Base-by-base conservation (phyloP, 2,113 vertebrate species). In the Dryoscopus gambensis region DNA sequence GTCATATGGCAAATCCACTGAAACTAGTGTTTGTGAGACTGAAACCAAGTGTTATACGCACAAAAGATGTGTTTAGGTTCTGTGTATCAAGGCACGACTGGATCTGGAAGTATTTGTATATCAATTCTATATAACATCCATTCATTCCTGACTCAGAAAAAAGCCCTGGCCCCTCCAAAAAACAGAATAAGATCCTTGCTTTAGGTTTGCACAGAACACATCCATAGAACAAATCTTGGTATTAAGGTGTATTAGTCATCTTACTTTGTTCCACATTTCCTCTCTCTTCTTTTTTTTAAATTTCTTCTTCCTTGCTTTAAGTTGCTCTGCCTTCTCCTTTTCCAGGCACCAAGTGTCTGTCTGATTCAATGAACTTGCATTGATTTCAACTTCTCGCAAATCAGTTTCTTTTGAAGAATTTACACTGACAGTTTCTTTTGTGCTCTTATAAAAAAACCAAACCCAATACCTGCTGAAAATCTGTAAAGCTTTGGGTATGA, bases 1-100 rank as follows among this genome's bases (percentile, higher is more conserved):
- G 22, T 47, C 50, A 30, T 15, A 62, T 5, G 16, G 47, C 10
- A 94, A 89, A 83, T 65, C 47, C 53, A 63, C 42, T 20, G 30
- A 57, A 91, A 31, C 19, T 15, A 24, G 65, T 1, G 3, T 28
- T 47, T 42, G 15, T 1, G 8, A 80, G 67, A 65, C 21, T 49
- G 57, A 94, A 90, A 22, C 6, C 18, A 62, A 85, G 23, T 2
- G 1, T 71, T 65, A 65, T 0, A 40, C 0, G 2, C 4, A 1
- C 8, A 20, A 49, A 62, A 78, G 73, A 56, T 63, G 27, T 8
- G 11, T 46, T 71, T 33, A 22, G 15, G 22, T 84, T 27, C 57
- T 35, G 6, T 10, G 6, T 73, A 62, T 9, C 33, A 57, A 63
- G 77, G 30, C 25, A 60, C 5, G 8, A 62, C 13, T 17, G 40